phyloP scores from a whole-genome alignment of 1,140 invertebrate genomes.

The Apolygus lucorum region DNA sequence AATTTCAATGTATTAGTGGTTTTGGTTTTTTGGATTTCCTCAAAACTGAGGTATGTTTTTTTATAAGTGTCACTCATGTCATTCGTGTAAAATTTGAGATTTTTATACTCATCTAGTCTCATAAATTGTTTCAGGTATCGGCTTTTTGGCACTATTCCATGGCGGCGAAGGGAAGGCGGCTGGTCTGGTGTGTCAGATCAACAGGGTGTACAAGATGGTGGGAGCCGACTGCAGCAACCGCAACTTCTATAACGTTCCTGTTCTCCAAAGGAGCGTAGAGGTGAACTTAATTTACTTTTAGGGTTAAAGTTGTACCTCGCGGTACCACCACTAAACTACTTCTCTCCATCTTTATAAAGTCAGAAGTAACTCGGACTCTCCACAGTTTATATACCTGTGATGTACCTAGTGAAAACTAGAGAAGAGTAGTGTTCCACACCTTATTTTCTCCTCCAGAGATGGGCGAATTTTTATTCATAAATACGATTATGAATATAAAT shows the following conservation, averaged over 20 bases:
- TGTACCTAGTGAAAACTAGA: background rate
- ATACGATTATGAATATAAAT: too few species aligned
- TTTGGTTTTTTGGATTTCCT: too few species aligned
- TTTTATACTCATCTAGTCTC: too few species aligned
- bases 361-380: background rate
- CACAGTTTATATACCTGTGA: background rate
- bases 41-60: too few species aligned
- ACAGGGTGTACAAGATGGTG: conserved; percentile 31
- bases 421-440: background rate
- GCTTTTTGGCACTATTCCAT: background rate
- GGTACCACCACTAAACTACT: too few species aligned
- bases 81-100: too few species aligned
- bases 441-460: background rate
- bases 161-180: background rate
- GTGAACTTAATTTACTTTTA: conserved; percentile 29
- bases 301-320: too few species aligned
- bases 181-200: background rate
- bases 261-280: conserved; percentile 34
- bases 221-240: conserved; percentile 36
- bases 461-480: too few species aligned
- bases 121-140: too few species aligned
- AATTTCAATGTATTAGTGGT: too few species aligned
- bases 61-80: too few species aligned
- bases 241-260: conserved; percentile 34
- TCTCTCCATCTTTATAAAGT: background rate